Base-by-base conservation (phyloP, 2,888 invertebrate genomes). In the Argyra leucocephala region DNA sequence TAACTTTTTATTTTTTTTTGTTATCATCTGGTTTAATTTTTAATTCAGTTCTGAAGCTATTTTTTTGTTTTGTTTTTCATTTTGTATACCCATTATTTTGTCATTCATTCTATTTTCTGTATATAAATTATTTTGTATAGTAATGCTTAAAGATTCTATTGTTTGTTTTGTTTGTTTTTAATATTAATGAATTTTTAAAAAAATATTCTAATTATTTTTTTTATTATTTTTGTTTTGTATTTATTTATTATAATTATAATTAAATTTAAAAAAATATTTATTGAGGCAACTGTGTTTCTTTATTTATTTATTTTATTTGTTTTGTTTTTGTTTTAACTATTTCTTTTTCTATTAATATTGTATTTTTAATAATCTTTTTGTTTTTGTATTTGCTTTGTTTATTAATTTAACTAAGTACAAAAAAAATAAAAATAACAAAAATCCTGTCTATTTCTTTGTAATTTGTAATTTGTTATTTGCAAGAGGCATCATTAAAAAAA, bases 241-340 rank as follows among this genome's bases (percentile, higher is more conserved):
- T 31, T n/a, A n/a, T n/a, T n/a, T n/a, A n/a, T n/a, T n/a, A n/a
- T n/a, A 31, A 31, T 48, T 48, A 48, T n/a, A 48, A 48, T 48
- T 18, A 48, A n/a, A 48, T 48, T 48, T 48, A 48, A 48, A 48
- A 48, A 48, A 48, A 48, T 48, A 48, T 48, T 48, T 48, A 48
- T 48, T 48, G 48, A 48, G 48, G 48, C 48, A 48, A 48, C 48
- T 48, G 48, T 48, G 48, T 48, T 48, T 48, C 18, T 15, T 37
- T 37, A 9, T 37, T 15, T 37, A 15, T 37, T 37, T 37, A 9
- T 9, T 37, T 37, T 37, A 15, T 37, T 37, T 48, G 15, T 48
- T 48, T 48, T 48, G 6, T 48, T 48, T 48, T 48, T 48, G 2
- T 48, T 48, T 48, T 48, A 48, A 48, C 48, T 48, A 48, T 48